Conservation (phyloP, 1,140 invertebrate species). For the Brachionus manjavacas region DNA sequence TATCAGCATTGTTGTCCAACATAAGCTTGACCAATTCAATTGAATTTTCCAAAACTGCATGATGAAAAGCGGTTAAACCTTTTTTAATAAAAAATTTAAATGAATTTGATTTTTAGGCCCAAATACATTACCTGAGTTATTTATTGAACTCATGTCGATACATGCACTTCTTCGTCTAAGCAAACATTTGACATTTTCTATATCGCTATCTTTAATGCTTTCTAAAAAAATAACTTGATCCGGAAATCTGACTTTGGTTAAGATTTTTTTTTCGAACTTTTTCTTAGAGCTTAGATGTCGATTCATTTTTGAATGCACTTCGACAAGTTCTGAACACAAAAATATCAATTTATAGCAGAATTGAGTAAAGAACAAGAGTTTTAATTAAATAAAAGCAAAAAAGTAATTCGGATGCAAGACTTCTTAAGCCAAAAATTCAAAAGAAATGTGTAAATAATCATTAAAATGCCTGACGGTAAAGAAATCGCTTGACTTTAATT, state of each 20-base stretch:
- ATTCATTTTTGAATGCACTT: background rate
- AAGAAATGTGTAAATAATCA: background rate
- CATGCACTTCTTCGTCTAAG: conserved; percentile 51
- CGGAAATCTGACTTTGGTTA: conserved; percentile 50
- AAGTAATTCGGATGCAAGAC: background rate
- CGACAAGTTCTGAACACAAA: background rate
- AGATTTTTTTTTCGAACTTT: background rate
- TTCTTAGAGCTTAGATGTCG: background rate
- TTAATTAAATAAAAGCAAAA: background rate
- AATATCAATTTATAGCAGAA: background rate
- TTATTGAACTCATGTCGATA: conserved; percentile 54
- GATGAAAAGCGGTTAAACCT: conserved; percentile 37
- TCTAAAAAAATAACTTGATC: conserved; percentile 56
- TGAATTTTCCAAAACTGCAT: conserved; percentile 83
- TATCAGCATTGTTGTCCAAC: conserved; percentile 88
- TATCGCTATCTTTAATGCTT: conserved; percentile 56
- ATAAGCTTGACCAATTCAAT: conserved; percentile 91
- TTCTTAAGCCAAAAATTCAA: background rate
- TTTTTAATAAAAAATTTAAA: background rate
- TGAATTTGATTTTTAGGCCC: background rate
- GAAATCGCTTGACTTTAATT: background rate
- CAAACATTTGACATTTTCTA: conserved; percentile 51
- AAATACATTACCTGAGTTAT: conserved; percentile 49
- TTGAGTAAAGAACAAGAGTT: background rate
- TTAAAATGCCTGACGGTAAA: background rate